These are phyloP conservation scores for Onychorhynchus coronatus DNA, from an alignment of 2,113 vertebrate species.

Conservation along the genomic window DNA sequence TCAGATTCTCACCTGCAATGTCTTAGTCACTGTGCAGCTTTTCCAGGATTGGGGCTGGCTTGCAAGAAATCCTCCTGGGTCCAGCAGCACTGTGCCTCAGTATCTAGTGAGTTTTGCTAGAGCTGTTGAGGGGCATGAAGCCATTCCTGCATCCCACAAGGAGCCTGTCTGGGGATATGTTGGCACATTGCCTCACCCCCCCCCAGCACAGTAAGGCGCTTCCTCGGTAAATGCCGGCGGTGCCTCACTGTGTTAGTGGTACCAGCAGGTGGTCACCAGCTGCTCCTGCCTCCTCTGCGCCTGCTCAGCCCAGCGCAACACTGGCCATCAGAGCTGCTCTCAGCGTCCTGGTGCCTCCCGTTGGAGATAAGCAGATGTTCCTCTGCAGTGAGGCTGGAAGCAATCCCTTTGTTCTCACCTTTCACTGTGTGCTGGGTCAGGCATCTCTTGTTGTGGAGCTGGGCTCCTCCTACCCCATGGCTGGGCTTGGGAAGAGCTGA, in stretches of 20 bases:
- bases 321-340: not conserved
- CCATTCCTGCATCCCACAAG: not conserved
- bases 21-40: not conserved
- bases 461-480: not conserved
- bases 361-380: not conserved
- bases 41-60: not conserved
- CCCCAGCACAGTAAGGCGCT: rapidly evolving
- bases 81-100: not conserved
- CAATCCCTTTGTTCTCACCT: rapidly evolving
- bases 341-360: rapidly evolving
- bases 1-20: not conserved
- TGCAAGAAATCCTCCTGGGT: not conserved
- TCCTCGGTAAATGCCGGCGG: not conserved
- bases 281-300: not conserved
- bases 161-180: not conserved
- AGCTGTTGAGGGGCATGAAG: not conserved
- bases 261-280: not conserved
- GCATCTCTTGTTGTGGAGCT: not conserved
- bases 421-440: rapidly evolving
- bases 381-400: not conserved
- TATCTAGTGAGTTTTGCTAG: not conserved
- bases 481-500: not conserved
- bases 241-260: not conserved
- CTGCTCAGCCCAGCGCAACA: not conserved
- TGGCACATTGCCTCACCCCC: not conserved